A percentile compares a stretch with the other conserved stretches of the same genome.
Conservation (phyloP, 1,140 invertebrate genomes). For the Pseudomyrmex dendroicus region DNA sequence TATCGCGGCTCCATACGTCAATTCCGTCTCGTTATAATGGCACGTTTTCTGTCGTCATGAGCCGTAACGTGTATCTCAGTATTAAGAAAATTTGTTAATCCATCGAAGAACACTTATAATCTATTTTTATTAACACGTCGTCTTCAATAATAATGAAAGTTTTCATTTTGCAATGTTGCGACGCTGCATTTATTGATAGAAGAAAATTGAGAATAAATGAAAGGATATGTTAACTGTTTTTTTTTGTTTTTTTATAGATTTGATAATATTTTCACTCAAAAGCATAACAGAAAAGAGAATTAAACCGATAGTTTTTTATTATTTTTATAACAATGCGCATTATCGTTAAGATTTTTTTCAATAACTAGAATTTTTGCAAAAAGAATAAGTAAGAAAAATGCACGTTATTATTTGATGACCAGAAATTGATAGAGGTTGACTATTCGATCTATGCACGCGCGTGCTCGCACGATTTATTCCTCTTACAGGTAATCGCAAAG, state of each 20-base stretch:
- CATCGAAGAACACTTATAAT: not conserved
- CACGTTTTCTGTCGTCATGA: constrained; percentile 26
- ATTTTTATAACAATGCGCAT: too few species aligned
- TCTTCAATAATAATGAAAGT: not conserved
- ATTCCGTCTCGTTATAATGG: constrained; percentile 46
- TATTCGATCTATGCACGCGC: not conserved
- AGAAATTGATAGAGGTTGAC: constrained; percentile 39
- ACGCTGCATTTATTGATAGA: not conserved
- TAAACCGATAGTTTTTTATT: too few species aligned
- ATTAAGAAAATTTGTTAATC: constrained; percentile 41
- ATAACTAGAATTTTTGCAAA: too few species aligned
- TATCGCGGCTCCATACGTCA: constrained; percentile 49
- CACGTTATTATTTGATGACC: constrained; percentile 4
- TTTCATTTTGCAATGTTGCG: not conserved
- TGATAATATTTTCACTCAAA: not conserved
- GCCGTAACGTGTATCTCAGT: not conserved
- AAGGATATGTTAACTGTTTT: not conserved
- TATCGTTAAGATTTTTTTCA: too few species aligned
- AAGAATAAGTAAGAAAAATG: not conserved
- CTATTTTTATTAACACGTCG: not conserved
- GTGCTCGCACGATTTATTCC: constrained; percentile 59
- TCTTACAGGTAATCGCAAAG: constrained; percentile 64
- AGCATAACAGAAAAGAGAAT: too few species aligned
- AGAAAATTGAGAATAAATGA: not conserved
- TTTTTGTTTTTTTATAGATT: not conserved